Conservation (phyloP, 2,113 vertebrate genomes). For the Helogale parvula region DNA sequence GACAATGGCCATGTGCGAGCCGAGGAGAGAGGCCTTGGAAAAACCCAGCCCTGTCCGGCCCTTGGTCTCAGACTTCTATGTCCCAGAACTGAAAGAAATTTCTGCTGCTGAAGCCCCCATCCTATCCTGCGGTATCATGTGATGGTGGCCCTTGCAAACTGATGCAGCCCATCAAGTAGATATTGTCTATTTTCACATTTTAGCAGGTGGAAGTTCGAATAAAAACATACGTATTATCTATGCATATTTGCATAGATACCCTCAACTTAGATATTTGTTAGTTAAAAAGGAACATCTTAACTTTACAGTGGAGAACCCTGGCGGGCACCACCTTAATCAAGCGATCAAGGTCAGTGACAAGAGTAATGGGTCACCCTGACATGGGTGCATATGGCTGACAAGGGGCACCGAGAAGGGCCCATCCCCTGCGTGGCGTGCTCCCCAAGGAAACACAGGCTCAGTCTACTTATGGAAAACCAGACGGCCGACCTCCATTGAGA, state of each 20-base stretch:
- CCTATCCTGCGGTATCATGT: background rate
- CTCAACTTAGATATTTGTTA: background rate
- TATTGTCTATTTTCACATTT: background rate
- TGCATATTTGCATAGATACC: background rate
- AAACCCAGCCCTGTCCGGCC: background rate
- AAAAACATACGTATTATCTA: background rate
- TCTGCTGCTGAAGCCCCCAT: background rate
- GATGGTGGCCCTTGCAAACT: background rate
- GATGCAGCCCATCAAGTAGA: background rate
- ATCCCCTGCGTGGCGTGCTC: background rate
- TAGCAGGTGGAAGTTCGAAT: background rate
- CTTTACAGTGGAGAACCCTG: background rate
- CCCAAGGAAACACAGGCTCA: fast-evolving
- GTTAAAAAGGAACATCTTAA: background rate
- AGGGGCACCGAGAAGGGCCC: background rate
- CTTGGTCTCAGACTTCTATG: background rate
- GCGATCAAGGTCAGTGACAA: fast-evolving
- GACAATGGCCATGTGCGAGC: background rate
- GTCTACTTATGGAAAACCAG: background rate
- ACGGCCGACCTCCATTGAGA: background rate
- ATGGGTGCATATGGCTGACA: background rate
- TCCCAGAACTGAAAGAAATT: background rate
- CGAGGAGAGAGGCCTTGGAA: background rate
- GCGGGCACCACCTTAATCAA: background rate
- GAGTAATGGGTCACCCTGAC: fast-evolving